Conservation (phyloP, 2,888 invertebrate genomes). For the Machimus atricapillus region DNA sequence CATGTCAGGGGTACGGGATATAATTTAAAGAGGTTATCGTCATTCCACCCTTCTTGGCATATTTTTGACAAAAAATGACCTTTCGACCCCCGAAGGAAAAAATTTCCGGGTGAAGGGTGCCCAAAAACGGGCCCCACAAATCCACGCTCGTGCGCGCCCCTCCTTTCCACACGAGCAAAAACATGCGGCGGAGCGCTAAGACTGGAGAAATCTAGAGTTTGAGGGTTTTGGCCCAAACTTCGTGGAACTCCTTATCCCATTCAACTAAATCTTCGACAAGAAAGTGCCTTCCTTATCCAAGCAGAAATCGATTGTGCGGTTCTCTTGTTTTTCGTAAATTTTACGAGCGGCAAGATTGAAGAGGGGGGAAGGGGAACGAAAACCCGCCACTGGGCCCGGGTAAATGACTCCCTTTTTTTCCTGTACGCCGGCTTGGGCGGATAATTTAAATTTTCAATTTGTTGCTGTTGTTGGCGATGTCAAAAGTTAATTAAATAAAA, state of each 20-base stretch:
- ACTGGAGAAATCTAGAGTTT: background rate
- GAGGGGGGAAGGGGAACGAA: background rate
- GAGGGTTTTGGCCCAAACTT: background rate
- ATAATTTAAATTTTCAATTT: conserved; percentile 27
- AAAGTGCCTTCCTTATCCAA: conserved; percentile 33
- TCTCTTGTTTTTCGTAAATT: conserved; percentile 4
- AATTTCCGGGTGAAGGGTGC: background rate
- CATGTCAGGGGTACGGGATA: conserved; percentile 42
- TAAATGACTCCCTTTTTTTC: background rate
- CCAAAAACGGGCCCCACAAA: background rate
- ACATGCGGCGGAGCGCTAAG: background rate
- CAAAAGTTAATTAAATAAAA: conserved; percentile 29
- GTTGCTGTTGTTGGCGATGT: conserved; percentile 9
- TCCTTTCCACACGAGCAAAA: background rate
- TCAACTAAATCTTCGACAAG: conserved; percentile 24
- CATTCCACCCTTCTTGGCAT: conserved; percentile 30
- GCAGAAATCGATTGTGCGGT: conserved; percentile 35
- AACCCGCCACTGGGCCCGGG: background rate
- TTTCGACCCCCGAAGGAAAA: background rate
- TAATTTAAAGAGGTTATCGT: conserved; percentile 39
- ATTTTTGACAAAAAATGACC: conserved; percentile 25
- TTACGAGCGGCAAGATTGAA: background rate
- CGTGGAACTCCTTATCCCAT: background rate
- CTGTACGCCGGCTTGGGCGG: background rate
- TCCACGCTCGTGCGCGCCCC: background rate